Conservation (phyloP, 2,113 vertebrate species). For the Rynchops niger region DNA sequence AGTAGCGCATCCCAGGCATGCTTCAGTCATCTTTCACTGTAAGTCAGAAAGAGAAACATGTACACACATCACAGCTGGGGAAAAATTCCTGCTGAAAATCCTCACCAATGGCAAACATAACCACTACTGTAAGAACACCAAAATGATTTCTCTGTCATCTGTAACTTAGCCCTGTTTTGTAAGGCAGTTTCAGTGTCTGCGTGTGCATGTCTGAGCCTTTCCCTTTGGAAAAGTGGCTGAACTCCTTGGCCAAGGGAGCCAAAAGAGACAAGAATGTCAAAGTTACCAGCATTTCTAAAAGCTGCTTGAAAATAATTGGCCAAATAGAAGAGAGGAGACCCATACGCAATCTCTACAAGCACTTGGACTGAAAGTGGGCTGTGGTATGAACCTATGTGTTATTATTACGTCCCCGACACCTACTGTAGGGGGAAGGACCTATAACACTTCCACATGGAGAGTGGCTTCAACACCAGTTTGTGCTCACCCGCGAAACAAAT, state of each 20-base stretch:
- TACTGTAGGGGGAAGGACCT: neutral
- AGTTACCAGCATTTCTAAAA: neutral
- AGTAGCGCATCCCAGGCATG: accelerated
- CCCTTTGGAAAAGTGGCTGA: neutral
- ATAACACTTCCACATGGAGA: neutral
- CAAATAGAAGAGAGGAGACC: neutral
- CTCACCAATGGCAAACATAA: neutral
- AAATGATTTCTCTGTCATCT: neutral
- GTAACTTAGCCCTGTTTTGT: neutral
- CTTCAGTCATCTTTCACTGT: neutral
- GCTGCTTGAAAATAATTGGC: neutral
- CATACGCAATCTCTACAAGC: neutral
- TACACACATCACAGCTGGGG: neutral
- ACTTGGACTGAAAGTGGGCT: neutral
- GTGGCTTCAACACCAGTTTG: neutral
- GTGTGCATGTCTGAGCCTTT: neutral
- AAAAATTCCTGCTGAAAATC: neutral
- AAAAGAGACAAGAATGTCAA: neutral
- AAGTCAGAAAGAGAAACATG: neutral
- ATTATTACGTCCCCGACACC: neutral
- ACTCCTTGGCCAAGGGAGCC: neutral
- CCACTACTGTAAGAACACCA: neutral
- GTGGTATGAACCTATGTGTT: neutral
- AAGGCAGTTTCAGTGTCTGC: neutral
- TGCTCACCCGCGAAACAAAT: neutral